Evolutionary conservation across 1,140 invertebrate genomes (phyloP).

Genomic region (Drosophila gunungcola): DNA sequence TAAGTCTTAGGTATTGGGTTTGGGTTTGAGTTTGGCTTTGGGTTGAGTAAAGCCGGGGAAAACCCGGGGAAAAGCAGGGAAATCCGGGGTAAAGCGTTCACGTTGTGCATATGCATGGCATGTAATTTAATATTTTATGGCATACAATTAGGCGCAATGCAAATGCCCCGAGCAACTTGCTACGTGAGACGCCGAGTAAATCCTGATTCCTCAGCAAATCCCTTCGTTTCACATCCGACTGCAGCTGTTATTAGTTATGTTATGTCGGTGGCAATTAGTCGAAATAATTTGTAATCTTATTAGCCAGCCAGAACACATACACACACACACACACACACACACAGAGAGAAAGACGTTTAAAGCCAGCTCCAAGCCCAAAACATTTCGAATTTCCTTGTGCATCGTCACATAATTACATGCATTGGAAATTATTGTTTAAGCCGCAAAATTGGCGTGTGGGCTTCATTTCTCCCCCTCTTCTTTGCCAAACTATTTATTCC

Average conservation of each 20-base stretch:
- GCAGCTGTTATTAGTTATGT: constrained; percentile 78
- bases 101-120: constrained; percentile 63
- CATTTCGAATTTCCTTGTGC: constrained; percentile 9
- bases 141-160: constrained; percentile 73
- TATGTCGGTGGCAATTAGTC: constrained; percentile 79
- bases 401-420: constrained; percentile 62
- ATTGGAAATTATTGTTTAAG: constrained; percentile 47
- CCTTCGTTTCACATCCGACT: constrained; percentile 18
- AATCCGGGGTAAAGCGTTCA: background rate
- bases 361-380: constrained; percentile 10
- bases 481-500: constrained; percentile 42
- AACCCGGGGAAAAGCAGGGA: background rate
- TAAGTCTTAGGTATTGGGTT: constrained; percentile 4
- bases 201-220: background rate
- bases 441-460: constrained; percentile 1
- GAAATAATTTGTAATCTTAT: constrained; percentile 77
- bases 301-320: constrained; percentile 13
- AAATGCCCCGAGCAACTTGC: constrained; percentile 20
- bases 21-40: background rate
- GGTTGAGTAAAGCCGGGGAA: background rate
- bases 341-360: constrained; percentile 22
- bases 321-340: background rate
- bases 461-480: background rate
- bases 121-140: constrained; percentile 81
- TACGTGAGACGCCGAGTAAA: constrained; percentile 24